phyloP scores from a whole-genome alignment of 2,797 vertebrate species.

The Natrix natrix region DNA sequence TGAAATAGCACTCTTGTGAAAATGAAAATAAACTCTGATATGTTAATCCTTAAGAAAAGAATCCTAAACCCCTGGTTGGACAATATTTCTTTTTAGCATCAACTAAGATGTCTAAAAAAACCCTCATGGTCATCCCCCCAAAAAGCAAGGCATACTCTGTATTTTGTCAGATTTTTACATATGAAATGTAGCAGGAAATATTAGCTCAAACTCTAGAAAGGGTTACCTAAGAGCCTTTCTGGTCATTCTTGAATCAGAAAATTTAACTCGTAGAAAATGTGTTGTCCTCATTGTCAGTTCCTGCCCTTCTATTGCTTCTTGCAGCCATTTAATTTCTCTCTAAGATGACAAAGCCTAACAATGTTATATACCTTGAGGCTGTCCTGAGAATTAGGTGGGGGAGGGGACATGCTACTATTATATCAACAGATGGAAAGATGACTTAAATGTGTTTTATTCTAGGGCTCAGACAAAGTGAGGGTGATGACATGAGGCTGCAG shows the following conservation, averaged over 20 bases:
- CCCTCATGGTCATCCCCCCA: background rate
- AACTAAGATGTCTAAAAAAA: background rate
- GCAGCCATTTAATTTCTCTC: too few species aligned
- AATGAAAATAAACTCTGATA: background rate
- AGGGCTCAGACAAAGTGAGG: background rate
- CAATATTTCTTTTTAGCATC: background rate
- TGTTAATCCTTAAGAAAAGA: background rate
- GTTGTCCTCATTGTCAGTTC: background rate
- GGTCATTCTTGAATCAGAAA: background rate
- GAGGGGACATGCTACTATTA: background rate
- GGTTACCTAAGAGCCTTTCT: background rate
- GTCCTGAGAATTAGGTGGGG: background rate
- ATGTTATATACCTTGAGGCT: background rate
- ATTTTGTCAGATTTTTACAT: background rate
- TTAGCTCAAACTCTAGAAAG: background rate
- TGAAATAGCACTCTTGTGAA: background rate
- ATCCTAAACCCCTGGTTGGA: background rate
- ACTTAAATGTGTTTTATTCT: background rate
- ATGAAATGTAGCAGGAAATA: background rate
- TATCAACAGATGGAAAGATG: background rate
- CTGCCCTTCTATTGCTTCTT: background rate
- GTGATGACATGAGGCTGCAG: background rate
- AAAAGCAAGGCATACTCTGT: background rate
- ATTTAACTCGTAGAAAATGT: background rate
- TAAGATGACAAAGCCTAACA: too few species aligned